Evolutionary conservation across 2,113 vertebrate genomes (phyloP), one percentile per base, ranked within the genome.

Genomic region (Phylloscopus whistleri): DNA sequence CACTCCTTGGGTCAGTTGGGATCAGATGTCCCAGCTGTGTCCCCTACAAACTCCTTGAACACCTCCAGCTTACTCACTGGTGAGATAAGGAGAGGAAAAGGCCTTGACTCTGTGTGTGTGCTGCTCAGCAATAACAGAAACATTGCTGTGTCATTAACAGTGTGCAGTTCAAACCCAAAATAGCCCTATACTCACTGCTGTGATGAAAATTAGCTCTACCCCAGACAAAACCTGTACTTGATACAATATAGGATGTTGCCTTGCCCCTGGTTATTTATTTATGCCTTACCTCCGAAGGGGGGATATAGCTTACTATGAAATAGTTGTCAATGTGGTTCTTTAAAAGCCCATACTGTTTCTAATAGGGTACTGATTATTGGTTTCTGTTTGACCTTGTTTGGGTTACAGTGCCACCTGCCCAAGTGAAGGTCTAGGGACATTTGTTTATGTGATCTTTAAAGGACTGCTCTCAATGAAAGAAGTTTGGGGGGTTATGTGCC

Each of bases 101-200:
- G n/a, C n/a, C 23, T 55, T 14, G 15, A 12, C 18, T 55, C 23
- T 64, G 33, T 31, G 26, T 9, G 8, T 3, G 6, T 26, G 37
- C 56, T 74, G 24, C 37, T 30, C 13, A 19, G 35, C n/a, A 48
- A 5, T 49, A 30, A 28, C 23, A 56, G 41, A 48, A 49, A 7
- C n/a, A 16, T 30, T 0, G 0, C 28, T 48, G 51, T 0, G 5
- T n/a, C 59, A 23, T 23, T n/a, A n/a, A 48, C 0, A 0, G 8
- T 19, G 24, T 5, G 39, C 82, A 49, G 35, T 51, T 75, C 69
- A 66, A n/a, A 41, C 43, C 24, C 24, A 20, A 30, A 66, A 11
- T 24, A n/a, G 43, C 41, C 19, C 51, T 16, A 5, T 9, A 2
- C 7, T 13, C 39, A 19, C 21, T 53, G 53, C 68, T 49, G 30